Conservation (phyloP, 1,140 invertebrate species). For the Drosophila neocordata region DNA sequence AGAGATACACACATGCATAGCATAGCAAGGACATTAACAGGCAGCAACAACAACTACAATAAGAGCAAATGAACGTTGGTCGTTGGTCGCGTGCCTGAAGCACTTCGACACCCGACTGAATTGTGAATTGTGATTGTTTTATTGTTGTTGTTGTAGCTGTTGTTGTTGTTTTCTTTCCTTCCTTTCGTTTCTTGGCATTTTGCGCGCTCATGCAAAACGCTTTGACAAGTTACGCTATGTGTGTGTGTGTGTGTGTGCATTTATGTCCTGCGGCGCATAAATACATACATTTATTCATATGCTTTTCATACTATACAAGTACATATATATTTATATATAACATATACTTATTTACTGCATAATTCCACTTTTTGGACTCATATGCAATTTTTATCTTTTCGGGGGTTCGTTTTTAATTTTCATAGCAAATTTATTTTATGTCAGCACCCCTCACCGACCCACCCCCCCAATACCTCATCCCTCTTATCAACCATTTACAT, state of each 20-base stretch:
- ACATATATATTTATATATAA: too few species aligned
- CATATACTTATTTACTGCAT: conserved; percentile 28
- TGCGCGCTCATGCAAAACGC: conserved; percentile 49
- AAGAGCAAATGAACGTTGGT: conserved; percentile 68
- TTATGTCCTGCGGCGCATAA: conserved; percentile 69
- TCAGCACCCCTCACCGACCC: background rate
- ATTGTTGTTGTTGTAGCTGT: conserved; percentile 23
- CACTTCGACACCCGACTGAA: conserved; percentile 82
- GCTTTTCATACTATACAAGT: too few species aligned
- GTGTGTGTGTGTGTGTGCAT: conserved; percentile 22
- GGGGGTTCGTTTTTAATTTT: conserved; percentile 4
- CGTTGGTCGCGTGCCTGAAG: conserved; percentile 77
- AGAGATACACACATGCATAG: background rate
- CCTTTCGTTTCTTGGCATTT: conserved; percentile 30
- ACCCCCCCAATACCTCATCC: background rate
- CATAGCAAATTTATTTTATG: conserved; percentile 31
- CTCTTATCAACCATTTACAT: too few species aligned
- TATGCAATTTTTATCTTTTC: conserved; percentile 22
- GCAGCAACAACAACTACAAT: conserved; percentile 65
- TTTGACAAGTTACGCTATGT: conserved; percentile 36
- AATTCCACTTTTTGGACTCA: conserved; percentile 49
- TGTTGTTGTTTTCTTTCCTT: conserved; percentile 14
- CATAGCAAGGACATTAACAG: conserved; percentile 66
- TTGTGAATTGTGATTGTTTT: conserved; percentile 79
- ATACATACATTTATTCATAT: conserved; percentile 64